phyloP scores from a whole-genome alignment of 2,113 vertebrate species.

The Antechinus flavipes region DNA sequence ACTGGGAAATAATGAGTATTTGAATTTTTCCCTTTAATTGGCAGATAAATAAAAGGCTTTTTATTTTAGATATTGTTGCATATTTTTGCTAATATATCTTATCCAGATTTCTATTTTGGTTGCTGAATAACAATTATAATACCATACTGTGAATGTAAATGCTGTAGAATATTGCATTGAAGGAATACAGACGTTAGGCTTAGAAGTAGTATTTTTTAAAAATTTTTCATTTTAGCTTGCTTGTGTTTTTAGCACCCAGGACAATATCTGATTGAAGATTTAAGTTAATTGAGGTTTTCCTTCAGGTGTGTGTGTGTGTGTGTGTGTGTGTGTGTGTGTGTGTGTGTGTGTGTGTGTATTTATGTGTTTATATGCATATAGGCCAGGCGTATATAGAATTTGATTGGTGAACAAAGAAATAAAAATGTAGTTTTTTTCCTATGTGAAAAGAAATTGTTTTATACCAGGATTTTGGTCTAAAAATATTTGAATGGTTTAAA shows the following conservation, averaged over 20 bases:
- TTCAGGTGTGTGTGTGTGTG: background rate
- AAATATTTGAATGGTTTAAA: slow-evolving; percentile 15
- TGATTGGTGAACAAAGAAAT: background rate
- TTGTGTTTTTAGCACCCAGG: background rate
- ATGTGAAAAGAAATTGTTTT: slow-evolving; percentile 43
- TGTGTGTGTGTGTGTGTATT: too few relatives aligned
- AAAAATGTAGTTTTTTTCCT: slow-evolving; percentile 28
- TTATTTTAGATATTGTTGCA: background rate
- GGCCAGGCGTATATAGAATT: slow-evolving; percentile 11
- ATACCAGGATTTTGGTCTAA: background rate
- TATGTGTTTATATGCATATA: background rate
- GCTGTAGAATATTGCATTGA: background rate
- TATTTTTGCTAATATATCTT: background rate
- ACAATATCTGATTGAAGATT: background rate
- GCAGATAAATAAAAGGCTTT: background rate
- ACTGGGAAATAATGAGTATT: background rate
- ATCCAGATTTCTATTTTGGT: background rate
- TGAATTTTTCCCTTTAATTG: background rate
- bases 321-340: background rate
- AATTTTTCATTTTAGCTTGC: background rate
- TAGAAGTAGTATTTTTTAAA: background rate
- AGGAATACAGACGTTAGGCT: background rate
- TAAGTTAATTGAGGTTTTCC: slow-evolving; percentile 36
- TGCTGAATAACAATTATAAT: background rate
- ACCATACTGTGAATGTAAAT: background rate